Evolutionary conservation across 2,797 vertebrate species (phyloP).

Genomic region (Babyrousa celebensis): DNA sequence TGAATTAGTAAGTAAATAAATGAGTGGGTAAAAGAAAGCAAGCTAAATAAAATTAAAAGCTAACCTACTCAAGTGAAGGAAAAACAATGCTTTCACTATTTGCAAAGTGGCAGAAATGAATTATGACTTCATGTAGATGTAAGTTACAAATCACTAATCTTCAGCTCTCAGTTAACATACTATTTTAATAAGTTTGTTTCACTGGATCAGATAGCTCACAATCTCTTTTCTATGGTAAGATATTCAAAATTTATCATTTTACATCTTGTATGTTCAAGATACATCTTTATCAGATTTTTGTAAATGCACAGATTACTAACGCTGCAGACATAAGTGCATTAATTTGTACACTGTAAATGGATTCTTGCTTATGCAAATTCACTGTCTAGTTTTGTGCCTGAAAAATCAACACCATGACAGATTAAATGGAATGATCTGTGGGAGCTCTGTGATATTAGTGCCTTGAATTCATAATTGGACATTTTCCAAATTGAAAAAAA

Average conservation of each 20-base stretch:
- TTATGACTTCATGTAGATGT: constrained; percentile 27
- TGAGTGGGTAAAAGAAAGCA: neutral
- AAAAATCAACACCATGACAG: constrained; percentile 53
- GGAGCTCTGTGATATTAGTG: neutral
- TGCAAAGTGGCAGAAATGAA: constrained; percentile 36
- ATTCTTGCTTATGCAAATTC: neutral
- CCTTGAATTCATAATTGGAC: constrained; percentile 45
- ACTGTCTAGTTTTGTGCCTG: neutral
- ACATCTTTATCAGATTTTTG: constrained; percentile 67
- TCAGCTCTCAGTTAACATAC: constrained; percentile 37
- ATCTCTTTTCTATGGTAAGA: constrained; percentile 52
- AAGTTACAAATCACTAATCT: constrained; percentile 55
- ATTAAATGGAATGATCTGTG: neutral
- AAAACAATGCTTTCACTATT: constrained; percentile 25
- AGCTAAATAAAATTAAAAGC: constrained; percentile 51
- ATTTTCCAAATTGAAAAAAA: constrained; percentile 41
- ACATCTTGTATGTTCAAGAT: neutral
- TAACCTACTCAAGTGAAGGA: neutral
- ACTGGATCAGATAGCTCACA: constrained; percentile 55
- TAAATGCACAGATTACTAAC: neutral
- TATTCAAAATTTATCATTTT: constrained; percentile 73
- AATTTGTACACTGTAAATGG: neutral
- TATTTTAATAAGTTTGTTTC: constrained; percentile 48
- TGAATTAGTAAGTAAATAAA: constrained; percentile 1
- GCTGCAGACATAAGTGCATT: neutral